These are phyloP conservation scores for Garrulus glandarius DNA, from an alignment of 2,797 vertebrate species.

Conservation along the genomic window DNA sequence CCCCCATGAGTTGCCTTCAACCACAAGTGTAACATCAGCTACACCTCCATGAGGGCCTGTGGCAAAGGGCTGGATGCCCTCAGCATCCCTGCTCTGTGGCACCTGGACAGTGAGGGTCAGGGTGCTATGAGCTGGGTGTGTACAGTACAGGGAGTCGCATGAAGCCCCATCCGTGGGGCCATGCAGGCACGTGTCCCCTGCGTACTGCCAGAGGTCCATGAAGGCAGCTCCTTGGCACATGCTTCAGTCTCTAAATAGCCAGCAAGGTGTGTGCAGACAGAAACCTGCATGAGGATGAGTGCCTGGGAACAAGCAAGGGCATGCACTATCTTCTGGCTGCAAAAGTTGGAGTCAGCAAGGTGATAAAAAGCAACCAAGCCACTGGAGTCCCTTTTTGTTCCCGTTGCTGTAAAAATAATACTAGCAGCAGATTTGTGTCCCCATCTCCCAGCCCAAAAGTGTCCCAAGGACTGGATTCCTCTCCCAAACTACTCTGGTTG, in stretches of 20 bases:
- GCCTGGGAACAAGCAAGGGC: not conserved
- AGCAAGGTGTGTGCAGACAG: not conserved
- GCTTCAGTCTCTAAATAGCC: not conserved
- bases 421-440: not conserved
- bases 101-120: fast-evolving
- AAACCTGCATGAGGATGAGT: not conserved
- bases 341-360: not conserved
- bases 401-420: not conserved
- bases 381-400: not conserved
- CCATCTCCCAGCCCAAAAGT: not conserved
- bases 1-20: fast-evolving
- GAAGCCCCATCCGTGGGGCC: not conserved
- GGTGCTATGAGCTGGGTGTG: fast-evolving
- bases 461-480: not conserved
- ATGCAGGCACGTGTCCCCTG: not conserved
- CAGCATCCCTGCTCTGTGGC: not conserved
- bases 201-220: fast-evolving
- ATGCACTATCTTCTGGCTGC: not conserved
- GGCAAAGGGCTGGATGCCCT: not conserved
- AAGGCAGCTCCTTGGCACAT: fast-evolving
- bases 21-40: not conserved
- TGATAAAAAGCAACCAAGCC: not conserved
- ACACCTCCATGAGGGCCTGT: fast-evolving
- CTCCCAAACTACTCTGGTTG: not conserved
- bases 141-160: not conserved